Conservation (phyloP, 2,113 vertebrate species). For the Pterophyllum scalare region DNA sequence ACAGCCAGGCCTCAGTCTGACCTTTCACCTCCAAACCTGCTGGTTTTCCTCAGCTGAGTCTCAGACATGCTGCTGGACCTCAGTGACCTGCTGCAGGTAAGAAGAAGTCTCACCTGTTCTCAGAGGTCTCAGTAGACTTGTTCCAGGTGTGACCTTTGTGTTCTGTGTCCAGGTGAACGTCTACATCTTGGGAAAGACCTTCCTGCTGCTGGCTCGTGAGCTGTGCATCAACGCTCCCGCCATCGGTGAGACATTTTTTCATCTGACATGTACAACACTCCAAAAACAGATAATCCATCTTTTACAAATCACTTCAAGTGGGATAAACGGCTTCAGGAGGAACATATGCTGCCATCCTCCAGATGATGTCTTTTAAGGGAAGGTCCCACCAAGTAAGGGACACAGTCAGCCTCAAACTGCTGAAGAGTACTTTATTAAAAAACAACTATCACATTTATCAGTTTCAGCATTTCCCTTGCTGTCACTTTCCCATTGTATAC, state of each 20-base stretch:
- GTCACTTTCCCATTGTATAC: not conserved
- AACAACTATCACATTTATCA: not conserved
- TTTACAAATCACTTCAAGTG: not conserved
- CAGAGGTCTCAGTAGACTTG: not conserved
- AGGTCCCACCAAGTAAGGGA: too few relatives aligned
- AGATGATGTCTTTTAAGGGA: too few relatives aligned
- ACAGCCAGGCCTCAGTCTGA: not conserved
- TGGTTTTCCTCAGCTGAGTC: slow-evolving; percentile 51
- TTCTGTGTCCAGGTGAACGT: slow-evolving; percentile 88
- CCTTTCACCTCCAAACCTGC: not conserved
- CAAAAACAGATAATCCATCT: not conserved
- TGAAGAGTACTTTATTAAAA: not conserved
- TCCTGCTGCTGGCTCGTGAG: slow-evolving; percentile 93
- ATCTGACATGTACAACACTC: not conserved
- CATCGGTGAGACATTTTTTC: slow-evolving; percentile 84
- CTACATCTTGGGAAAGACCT: slow-evolving; percentile 97
- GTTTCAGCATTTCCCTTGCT: not conserved
- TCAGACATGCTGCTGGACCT: slow-evolving; percentile 97
- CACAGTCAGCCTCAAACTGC: too few relatives aligned
- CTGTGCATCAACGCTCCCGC: slow-evolving; percentile 98
- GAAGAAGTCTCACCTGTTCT: not conserved
- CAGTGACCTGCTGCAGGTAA: slow-evolving; percentile 96
- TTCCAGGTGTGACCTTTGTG: not conserved
- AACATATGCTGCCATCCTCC: not conserved
- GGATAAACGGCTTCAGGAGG: not conserved